Percentiles rank a stretch among this genome's conserved stretches.
Evolutionary conservation across 2,797 vertebrate species (phyloP).

Genomic region (Pelobates cultripes): DNA sequence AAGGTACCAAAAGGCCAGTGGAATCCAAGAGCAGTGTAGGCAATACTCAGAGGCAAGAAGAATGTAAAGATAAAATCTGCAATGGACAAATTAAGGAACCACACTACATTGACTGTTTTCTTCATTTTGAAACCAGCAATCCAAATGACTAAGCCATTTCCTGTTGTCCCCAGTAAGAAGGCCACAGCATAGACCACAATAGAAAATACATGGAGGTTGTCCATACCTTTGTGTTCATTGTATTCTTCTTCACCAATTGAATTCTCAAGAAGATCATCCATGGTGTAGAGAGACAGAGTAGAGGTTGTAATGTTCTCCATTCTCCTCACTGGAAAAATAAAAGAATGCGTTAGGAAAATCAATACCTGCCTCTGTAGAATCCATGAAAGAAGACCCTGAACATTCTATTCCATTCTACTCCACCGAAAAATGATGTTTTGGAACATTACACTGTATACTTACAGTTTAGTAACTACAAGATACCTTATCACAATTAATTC

Average conservation of each 20-base stretch:
- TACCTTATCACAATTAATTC: too few relatives aligned
- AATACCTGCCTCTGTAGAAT: too few relatives aligned
- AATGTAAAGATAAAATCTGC: slow-evolving; percentile 53
- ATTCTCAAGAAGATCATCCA: neutral
- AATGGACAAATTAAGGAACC: slow-evolving; percentile 49
- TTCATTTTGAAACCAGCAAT: slow-evolving; percentile 62
- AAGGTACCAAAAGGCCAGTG: slow-evolving; percentile 58
- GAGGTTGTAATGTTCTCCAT: too few relatives aligned
- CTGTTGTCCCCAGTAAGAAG: slow-evolving; percentile 73
- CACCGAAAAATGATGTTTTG: too few relatives aligned
- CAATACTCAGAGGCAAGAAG: slow-evolving; percentile 51
- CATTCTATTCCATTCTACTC: too few relatives aligned
- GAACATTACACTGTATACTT: too few relatives aligned
- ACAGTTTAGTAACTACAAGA: too few relatives aligned
- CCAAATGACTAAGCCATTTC: slow-evolving; percentile 85
- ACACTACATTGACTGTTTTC: slow-evolving; percentile 42
- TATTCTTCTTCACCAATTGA: too few relatives aligned
- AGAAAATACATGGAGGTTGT: neutral
- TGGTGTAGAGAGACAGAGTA: neutral
- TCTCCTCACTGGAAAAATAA: neutral
- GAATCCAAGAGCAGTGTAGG: slow-evolving; percentile 50
- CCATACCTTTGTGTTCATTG: too few relatives aligned
- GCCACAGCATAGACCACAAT: slow-evolving; percentile 49
- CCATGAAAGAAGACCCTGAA: too few relatives aligned
- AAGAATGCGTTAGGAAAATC: neutral